These are phyloP conservation scores for Sclerodermus sp. DNA, from an alignment of 2,888 invertebrate species.

Conservation along the genomic window DNA sequence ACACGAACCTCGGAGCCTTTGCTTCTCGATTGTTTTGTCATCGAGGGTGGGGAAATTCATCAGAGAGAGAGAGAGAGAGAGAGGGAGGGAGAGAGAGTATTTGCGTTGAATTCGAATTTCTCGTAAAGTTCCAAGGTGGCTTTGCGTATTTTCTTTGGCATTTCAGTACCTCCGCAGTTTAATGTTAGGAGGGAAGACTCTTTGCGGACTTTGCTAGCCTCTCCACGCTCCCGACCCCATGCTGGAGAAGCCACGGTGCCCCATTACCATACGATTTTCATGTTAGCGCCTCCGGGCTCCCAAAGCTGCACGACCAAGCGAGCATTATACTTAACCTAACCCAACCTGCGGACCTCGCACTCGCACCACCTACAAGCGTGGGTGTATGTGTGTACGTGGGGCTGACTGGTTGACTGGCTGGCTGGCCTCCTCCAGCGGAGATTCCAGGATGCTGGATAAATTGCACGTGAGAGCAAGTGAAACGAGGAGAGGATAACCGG, in stretches of 20 bases:
- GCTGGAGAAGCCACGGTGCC: slow-evolving; percentile 35
- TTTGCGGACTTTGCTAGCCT: slow-evolving; percentile 30
- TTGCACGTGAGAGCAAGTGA: slow-evolving; percentile 27
- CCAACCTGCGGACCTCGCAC: slow-evolving; percentile 13
- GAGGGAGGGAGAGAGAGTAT: too few relatives aligned
- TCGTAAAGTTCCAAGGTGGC: slow-evolving; percentile 12
- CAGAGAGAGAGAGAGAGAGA: too few relatives aligned
- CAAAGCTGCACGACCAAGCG: slow-evolving; percentile 49
- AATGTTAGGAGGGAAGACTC: slow-evolving; percentile 32
- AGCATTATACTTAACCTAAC: slow-evolving; percentile 45
- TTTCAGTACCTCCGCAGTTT: slow-evolving; percentile 27
- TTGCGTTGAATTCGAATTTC: too few relatives aligned
- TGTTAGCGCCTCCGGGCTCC: slow-evolving; percentile 52
- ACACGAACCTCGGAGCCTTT: too few relatives aligned
- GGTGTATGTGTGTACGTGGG: slow-evolving; percentile 3
- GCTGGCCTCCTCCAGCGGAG: too few relatives aligned
- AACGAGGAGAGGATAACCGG: too few relatives aligned
- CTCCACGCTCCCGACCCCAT: slow-evolving; percentile 31
- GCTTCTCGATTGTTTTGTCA: too few relatives aligned
- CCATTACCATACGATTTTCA: slow-evolving; percentile 55
- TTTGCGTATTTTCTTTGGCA: slow-evolving; percentile 15
- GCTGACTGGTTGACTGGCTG: too few relatives aligned
- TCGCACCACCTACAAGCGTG: neutral
- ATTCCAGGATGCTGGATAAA: too few relatives aligned
- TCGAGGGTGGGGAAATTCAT: too few relatives aligned